Conservation (phyloP, 2,113 vertebrate species). For the Tupaia tana region DNA sequence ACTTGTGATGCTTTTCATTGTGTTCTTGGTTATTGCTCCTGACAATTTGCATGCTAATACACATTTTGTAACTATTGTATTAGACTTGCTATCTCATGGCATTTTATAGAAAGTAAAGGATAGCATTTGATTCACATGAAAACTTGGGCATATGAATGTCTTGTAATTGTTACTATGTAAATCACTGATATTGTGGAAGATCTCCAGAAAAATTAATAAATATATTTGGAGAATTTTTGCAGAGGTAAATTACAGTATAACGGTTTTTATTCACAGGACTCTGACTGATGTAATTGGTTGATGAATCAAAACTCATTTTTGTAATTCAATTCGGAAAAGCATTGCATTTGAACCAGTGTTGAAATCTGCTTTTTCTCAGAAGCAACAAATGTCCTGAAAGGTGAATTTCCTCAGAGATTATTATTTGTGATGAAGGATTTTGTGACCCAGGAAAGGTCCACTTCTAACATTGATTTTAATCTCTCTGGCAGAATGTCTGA, state of each 20-base stretch:
- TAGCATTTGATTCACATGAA: conserved; percentile 21
- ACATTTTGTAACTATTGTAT: neutral
- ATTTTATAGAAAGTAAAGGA: neutral
- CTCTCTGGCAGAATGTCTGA: neutral
- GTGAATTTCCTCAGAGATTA: neutral
- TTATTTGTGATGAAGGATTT: neutral
- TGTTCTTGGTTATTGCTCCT: neutral
- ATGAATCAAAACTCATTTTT: neutral
- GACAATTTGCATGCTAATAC: neutral
- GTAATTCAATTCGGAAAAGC: neutral
- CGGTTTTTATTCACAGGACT: neutral
- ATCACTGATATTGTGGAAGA: neutral
- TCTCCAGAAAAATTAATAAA: neutral
- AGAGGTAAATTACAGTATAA: neutral
- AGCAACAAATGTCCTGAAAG: neutral
- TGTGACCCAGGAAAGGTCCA: neutral
- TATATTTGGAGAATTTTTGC: neutral
- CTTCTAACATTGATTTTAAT: neutral
- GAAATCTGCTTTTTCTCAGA: neutral
- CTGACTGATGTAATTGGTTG: conserved; percentile 11
- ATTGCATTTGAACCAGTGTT: neutral
- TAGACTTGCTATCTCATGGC: neutral
- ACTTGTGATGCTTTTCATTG: neutral
- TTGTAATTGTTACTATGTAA: neutral
- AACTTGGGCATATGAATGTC: neutral